Conservation (phyloP, 2,113 vertebrate genomes). For the Prionailurus viverrinus region DNA sequence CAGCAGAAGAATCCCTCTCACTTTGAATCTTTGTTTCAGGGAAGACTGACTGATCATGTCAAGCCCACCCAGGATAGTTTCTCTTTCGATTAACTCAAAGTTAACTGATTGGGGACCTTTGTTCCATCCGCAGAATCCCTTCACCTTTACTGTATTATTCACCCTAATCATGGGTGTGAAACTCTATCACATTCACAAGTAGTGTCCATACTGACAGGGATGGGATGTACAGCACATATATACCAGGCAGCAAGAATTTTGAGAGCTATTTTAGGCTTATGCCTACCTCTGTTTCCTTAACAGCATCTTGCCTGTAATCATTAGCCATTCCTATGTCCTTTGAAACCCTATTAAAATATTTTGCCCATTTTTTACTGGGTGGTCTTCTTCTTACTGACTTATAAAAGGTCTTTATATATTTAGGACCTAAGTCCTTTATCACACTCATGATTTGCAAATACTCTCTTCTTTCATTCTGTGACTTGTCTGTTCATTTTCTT, state of each 20-base stretch:
- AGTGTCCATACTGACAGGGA: neutral
- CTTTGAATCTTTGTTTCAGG: neutral
- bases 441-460: neutral
- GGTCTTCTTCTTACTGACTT: neutral
- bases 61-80: neutral
- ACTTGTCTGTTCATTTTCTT: conserved; percentile 8
- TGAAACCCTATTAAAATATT: neutral
- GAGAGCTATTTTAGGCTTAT: neutral
- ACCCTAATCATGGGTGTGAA: neutral
- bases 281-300: neutral
- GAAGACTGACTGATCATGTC: neutral
- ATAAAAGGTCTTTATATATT: neutral
- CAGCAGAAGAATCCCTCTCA: neutral
- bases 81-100: neutral
- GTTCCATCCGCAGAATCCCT: neutral
- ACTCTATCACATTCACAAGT: neutral
- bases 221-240: neutral
- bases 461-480: neutral
- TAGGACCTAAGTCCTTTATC: neutral
- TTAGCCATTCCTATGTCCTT: neutral
- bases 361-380: neutral
- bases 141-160: neutral
- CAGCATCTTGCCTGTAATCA: neutral
- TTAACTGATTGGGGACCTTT: neutral
- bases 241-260: neutral